Percentiles rank a stretch among this genome's conserved stretches.
Evolutionary conservation across 2,113 vertebrate species (phyloP).

Genomic region (Plectropomus leopardus): DNA sequence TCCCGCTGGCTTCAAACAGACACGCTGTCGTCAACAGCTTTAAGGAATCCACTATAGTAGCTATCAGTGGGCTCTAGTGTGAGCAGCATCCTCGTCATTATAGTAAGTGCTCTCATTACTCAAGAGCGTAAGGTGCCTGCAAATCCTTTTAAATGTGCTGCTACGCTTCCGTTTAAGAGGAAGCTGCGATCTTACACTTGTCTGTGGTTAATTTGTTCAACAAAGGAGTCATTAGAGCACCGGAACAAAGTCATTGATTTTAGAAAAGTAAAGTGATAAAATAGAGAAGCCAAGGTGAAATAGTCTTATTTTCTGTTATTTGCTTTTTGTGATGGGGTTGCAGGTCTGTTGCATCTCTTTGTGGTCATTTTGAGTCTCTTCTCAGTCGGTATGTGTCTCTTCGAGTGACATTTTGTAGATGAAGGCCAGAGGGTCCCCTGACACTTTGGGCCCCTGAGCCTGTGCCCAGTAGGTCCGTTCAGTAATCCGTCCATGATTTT

Average conservation of each 20-base stretch:
- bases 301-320: not conserved
- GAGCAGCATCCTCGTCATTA: constrained; percentile 49
- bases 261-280: not conserved
- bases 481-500: too few species aligned
- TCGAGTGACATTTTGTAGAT: too few species aligned
- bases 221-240: constrained; percentile 17
- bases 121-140: constrained; percentile 37
- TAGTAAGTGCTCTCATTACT: constrained; percentile 60
- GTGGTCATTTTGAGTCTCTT: too few species aligned
- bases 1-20: constrained; percentile 67
- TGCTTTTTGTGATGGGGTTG: not conserved
- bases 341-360: too few species aligned
- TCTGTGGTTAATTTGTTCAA: constrained; percentile 37
- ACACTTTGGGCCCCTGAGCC: too few species aligned
- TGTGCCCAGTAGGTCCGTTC: too few species aligned
- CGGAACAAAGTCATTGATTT: not conserved
- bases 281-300: not conserved
- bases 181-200: constrained; percentile 13
- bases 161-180: constrained; percentile 32
- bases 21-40: constrained; percentile 36
- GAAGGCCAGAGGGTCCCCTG: too few species aligned
- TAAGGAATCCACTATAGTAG: constrained; percentile 32
- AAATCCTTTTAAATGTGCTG: constrained; percentile 45
- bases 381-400: too few species aligned
- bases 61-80: constrained; percentile 33